These are phyloP conservation scores for Lagorchestes hirsutus DNA, from an alignment of 2,797 vertebrate genomes.

Conservation along the genomic window DNA sequence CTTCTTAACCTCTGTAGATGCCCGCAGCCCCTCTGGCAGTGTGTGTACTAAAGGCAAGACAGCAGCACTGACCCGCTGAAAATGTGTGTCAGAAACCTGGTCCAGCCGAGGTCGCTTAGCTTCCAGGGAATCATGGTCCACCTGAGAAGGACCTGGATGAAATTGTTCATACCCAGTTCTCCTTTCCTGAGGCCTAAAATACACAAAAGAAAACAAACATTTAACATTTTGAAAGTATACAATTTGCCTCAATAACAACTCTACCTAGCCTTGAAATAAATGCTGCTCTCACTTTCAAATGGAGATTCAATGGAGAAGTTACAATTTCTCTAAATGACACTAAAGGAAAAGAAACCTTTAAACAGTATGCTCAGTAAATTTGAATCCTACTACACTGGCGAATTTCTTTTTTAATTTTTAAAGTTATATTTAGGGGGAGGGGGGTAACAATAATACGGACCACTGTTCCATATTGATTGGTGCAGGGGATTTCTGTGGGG, in stretches of 20 bases:
- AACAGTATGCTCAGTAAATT: not conserved
- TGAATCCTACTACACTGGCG: not conserved
- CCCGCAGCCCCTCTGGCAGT: conserved; percentile 92
- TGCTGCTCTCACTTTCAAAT: conserved; percentile 36
- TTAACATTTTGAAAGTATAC: conserved; percentile 14
- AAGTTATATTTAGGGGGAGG: not conserved
- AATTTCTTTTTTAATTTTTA: not conserved
- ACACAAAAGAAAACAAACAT: conserved; percentile 50
- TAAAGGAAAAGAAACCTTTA: conserved; percentile 13
- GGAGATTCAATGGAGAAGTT: not conserved
- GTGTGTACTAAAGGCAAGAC: conserved; percentile 91
- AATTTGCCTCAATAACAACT: not conserved
- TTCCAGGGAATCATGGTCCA: conserved; percentile 94
- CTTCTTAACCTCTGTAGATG: conserved; percentile 94
- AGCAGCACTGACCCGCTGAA: conserved; percentile 89
- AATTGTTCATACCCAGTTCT: conserved; percentile 96
- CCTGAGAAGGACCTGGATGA: conserved; percentile 89
- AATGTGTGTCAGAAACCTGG: conserved; percentile 92
- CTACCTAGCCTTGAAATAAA: conserved; percentile 29
- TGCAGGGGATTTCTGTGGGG: conserved; percentile 43
- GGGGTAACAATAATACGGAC: not conserved
- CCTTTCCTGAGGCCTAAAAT: conserved; percentile 94
- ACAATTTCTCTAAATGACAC: not conserved
- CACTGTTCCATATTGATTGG: not conserved
- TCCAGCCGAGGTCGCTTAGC: conserved; percentile 96